Evolutionary conservation across 2,797 vertebrate genomes (phyloP).

Genomic region (Anguilla obscura): DNA sequence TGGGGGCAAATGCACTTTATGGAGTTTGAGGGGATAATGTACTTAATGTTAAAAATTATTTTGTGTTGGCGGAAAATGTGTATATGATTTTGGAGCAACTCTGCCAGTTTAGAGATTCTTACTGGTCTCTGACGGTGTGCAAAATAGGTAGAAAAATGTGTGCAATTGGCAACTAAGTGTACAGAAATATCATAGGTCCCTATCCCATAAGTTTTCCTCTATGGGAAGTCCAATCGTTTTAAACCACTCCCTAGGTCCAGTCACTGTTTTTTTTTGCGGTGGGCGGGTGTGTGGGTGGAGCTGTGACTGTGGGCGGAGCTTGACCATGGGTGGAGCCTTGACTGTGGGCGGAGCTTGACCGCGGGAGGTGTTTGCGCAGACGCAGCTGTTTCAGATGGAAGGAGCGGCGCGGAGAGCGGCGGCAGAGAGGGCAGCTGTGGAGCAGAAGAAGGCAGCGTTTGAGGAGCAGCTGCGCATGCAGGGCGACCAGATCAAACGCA

Average conservation of each 20-base stretch:
- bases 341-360: slow-evolving; percentile 1
- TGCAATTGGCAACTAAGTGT: too few relatives aligned
- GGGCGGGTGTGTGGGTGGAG: neutral
- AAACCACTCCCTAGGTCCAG: neutral
- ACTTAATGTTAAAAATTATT: too few relatives aligned
- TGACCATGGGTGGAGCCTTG: neutral
- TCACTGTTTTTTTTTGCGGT: neutral
- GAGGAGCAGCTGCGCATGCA: slow-evolving; percentile 82
- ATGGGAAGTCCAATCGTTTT: too few relatives aligned
- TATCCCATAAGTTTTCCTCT: too few relatives aligned
- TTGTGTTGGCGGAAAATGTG: too few relatives aligned
- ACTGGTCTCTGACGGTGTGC: too few relatives aligned
- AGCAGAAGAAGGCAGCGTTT: slow-evolving; percentile 83
- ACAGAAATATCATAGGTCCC: too few relatives aligned
- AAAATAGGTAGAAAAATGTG: too few relatives aligned
- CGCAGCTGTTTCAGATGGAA: slow-evolving; percentile 83
- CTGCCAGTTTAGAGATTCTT: too few relatives aligned
- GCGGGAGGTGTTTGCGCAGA: slow-evolving; percentile 60
- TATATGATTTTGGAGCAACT: too few relatives aligned
- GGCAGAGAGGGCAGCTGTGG: slow-evolving; percentile 76
- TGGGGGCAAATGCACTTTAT: neutral
- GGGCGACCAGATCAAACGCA: slow-evolving; percentile 76
- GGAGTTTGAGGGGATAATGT: neutral
- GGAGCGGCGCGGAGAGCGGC: slow-evolving; percentile 75
- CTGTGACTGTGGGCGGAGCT: neutral